Conservation (phyloP, 2,113 vertebrate species). For the Pelusios castaneus region DNA sequence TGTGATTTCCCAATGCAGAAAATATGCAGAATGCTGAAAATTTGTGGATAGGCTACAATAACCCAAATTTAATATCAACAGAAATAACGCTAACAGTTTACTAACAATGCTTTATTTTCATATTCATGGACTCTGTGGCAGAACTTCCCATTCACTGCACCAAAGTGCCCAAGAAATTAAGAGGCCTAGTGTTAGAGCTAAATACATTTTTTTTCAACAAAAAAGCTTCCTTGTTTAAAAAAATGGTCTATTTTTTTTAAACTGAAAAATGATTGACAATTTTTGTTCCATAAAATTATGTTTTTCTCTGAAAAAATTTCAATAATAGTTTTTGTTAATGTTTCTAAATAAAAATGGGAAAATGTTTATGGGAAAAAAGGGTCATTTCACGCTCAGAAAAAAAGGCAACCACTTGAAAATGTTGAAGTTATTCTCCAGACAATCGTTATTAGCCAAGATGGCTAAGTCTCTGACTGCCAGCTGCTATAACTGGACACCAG, state of each 20-base stretch:
- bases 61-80: not conserved
- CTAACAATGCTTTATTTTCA: not conserved
- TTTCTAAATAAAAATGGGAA: not conserved
- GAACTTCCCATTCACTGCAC: not conserved
- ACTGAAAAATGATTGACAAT: not conserved
- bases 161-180: not conserved
- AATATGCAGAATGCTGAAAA: not conserved
- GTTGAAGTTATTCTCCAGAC: not conserved
- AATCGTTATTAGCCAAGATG: not conserved
- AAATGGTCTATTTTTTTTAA: not conserved
- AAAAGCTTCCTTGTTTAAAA: not conserved
- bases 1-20: not conserved
- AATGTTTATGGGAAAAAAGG: not conserved
- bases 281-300: not conserved
- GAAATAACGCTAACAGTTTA: not conserved
- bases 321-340: not conserved
- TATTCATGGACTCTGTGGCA: not conserved
- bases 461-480: no score
- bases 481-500: not conserved
- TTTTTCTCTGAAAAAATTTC: not conserved
- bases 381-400: not conserved
- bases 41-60: not conserved
- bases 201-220: not conserved
- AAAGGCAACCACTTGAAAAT: not conserved
- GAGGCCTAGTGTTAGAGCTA: not conserved